Conservation (phyloP, 2,113 vertebrate species). For the Pteropus alecto region DNA sequence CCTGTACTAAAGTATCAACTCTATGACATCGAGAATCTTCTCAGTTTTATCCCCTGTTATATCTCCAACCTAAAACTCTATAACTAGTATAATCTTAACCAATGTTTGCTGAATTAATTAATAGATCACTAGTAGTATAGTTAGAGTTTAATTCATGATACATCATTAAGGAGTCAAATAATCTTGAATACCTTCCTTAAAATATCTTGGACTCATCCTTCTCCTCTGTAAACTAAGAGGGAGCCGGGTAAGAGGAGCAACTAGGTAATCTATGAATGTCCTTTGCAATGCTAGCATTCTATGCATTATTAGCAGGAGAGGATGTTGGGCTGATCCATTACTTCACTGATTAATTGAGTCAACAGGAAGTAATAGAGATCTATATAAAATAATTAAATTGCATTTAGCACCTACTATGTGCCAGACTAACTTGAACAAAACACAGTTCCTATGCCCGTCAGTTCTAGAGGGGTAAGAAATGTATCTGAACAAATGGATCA, state of each 20-base stretch:
- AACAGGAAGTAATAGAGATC: neutral
- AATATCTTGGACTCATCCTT: neutral
- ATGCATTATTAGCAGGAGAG: neutral
- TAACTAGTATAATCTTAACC: neutral
- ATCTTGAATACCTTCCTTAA: neutral
- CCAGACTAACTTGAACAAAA: neutral
- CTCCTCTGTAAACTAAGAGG: neutral
- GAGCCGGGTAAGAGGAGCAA: rapidly evolving
- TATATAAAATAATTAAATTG: neutral
- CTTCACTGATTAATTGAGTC: neutral
- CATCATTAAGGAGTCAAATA: neutral
- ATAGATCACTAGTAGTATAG: neutral
- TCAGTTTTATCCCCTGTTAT: neutral
- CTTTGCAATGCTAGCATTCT: neutral
- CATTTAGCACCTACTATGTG: neutral
- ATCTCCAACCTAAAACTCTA: neutral
- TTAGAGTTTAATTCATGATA: neutral
- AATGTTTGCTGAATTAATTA: neutral
- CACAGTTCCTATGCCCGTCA: neutral
- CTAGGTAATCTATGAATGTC: neutral
- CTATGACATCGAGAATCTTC: neutral
- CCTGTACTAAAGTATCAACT: neutral
- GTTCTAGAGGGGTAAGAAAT: neutral
- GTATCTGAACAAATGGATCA: neutral
- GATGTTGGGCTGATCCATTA: neutral